Conservation (phyloP, 37 sponge, comb jelly and placozoan genomes). For the Ianthella basta region DNA sequence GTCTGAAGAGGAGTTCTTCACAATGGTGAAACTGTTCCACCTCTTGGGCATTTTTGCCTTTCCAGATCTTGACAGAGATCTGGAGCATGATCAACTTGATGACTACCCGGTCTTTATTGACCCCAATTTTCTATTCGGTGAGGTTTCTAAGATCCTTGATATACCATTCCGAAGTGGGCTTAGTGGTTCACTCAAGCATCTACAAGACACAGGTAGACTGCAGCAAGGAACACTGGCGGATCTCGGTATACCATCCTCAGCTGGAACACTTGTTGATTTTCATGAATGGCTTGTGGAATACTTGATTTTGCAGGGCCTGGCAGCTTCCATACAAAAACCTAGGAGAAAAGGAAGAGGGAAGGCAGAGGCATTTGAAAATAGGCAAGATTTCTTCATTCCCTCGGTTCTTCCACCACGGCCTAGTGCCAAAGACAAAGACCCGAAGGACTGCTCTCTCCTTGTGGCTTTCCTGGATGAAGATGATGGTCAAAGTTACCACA, state of each 20-base stretch:
- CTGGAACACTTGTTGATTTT: not conserved
- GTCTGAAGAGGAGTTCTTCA: conserved; percentile 3
- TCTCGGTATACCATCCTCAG: not conserved
- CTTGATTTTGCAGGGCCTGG: not conserved
- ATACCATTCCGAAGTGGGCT: not conserved
- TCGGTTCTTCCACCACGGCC: not conserved
- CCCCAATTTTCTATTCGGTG: not conserved
- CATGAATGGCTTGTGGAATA: not conserved
- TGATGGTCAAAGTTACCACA: not conserved
- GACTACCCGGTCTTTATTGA: not conserved
- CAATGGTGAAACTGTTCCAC: conserved; percentile 19
- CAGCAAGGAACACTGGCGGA: not conserved
- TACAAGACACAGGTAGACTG: not conserved
- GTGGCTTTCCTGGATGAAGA: not conserved
- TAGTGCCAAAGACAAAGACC: not conserved
- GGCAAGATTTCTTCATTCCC: not conserved
- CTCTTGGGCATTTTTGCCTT: not conserved
- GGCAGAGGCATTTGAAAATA: not conserved
- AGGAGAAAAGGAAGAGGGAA: no score
- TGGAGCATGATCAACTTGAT: not conserved
- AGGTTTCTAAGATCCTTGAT: not conserved
- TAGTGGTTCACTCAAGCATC: not conserved
- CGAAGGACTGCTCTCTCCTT: not conserved
- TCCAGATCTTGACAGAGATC: not conserved
- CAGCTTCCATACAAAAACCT: not conserved